Evolutionary conservation across 2,888 invertebrate genomes (phyloP), one percentile per base, ranked within the genome.

Genomic region (Pristionchus fissidentatus): DNA sequence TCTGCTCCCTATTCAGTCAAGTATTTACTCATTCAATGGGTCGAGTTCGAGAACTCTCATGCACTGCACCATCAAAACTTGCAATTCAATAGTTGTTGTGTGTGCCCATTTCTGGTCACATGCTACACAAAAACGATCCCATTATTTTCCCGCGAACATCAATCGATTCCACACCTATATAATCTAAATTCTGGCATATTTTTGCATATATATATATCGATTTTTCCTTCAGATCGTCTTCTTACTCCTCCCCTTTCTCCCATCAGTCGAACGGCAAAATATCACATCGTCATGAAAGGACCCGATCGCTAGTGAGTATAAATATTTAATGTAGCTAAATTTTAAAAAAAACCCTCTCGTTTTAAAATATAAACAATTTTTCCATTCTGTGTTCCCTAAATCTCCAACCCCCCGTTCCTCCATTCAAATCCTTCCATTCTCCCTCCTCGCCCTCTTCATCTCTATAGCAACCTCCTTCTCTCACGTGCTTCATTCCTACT

Each of bases 261-360:
- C 38, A 66, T 66, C 66, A 66, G 22, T 66, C 66, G 66, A 2
- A 66, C 66, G 19, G 35, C 29, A 8, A 66, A n/a, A 22, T 66
- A 66, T 66, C 66, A 66, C 66, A 66, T 66, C 38, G 38, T 66
- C 38, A 66, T 66, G 66, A 66, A 38, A 66, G 66, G 66, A 38
- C 35, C 22, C 66, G 66, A 66, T 66, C 66, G 38, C 35, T 38
- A 66, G 66, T 66, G 38, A 66, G 66, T 62, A 22, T n/a, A n/a
- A n/a, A n/a, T n/a, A n/a, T n/a, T n/a, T n/a, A n/a, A n/a, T n/a
- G n/a, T n/a, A n/a, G n/a, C n/a, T n/a, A n/a, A n/a, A n/a, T n/a
- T n/a, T n/a, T n/a, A n/a, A n/a, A n/a, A n/a, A n/a, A n/a, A n/a
- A n/a, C 15, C 19, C 7, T 19, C 13, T 66, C 10, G 38, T 38